A percentile compares a stretch with the other conserved stretches of the same genome.
Conservation (phyloP, 2,797 vertebrate genomes). For the Setipinna tenuifilis region DNA sequence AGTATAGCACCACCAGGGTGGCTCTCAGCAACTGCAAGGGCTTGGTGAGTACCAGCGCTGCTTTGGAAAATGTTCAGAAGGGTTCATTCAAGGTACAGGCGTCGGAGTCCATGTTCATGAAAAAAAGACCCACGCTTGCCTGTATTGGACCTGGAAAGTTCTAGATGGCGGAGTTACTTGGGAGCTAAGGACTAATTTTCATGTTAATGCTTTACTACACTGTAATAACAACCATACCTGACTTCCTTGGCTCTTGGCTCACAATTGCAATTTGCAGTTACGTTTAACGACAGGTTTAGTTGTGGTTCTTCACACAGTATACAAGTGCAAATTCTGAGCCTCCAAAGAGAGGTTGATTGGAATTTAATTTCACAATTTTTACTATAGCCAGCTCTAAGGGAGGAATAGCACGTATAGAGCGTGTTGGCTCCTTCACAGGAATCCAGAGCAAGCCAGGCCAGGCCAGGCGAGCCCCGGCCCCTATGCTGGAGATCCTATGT, state of each 20-base stretch:
- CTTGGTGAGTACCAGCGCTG: slow-evolving; percentile 85
- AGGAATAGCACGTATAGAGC: neutral
- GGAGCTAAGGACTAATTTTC: neutral
- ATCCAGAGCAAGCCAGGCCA: neutral
- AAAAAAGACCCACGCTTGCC: neutral
- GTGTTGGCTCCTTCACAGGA: neutral
- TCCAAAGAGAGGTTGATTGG: neutral
- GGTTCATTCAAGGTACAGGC: neutral
- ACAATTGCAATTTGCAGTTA: neutral
- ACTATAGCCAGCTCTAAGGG: neutral
- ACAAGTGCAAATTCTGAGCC: no score
- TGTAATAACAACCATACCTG: neutral
- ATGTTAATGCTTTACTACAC: neutral
- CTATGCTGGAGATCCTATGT: neutral
- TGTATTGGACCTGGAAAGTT: neutral
- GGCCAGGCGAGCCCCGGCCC: no score
- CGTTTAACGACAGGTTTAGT: neutral
- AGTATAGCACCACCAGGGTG: slow-evolving; percentile 88
- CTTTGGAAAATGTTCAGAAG: neutral
- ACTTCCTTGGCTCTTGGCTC: neutral
- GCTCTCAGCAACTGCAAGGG: slow-evolving; percentile 97
- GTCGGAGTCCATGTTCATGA: neutral
- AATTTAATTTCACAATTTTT: neutral
- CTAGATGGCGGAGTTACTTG: neutral
- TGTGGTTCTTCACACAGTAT: neutral